A percentile compares a stretch with the other conserved stretches of the same genome.
Conservation (phyloP, 2,797 vertebrate genomes). For the Lycodopsis pacificus region DNA sequence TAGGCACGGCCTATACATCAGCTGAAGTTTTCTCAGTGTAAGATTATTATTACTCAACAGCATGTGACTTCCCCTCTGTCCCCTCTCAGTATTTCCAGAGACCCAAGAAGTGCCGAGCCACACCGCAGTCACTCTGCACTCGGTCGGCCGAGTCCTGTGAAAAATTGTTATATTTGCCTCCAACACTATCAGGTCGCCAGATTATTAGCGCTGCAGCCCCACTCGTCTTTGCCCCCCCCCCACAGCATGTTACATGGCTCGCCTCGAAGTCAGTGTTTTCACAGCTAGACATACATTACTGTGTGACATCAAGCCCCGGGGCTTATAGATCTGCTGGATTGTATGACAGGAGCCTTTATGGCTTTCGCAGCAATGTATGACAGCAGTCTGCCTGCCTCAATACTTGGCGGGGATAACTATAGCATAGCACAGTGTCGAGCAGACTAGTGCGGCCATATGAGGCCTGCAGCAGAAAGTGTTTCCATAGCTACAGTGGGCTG, state of each 20-base stretch:
- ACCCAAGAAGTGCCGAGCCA: slow-evolving; percentile 32
- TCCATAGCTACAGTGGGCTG: slow-evolving; percentile 63
- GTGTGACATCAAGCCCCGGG: slow-evolving; percentile 68
- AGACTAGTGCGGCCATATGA: slow-evolving; percentile 47
- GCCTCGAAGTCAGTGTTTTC: slow-evolving; percentile 74
- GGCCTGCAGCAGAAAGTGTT: slow-evolving; percentile 60
- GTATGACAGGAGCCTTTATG: slow-evolving; percentile 75
- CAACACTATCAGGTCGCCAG: slow-evolving; percentile 64
- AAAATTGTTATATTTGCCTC: slow-evolving; percentile 59
- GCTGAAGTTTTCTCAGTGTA: slow-evolving; percentile 27
- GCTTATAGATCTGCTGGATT: slow-evolving; percentile 72
- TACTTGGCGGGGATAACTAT: slow-evolving; percentile 67
- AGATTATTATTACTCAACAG: slow-evolving; percentile 47
- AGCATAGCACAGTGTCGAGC: slow-evolving; percentile 51
- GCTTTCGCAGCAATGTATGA: slow-evolving; percentile 74
- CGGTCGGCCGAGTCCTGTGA: slow-evolving; percentile 61
- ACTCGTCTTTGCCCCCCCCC: slow-evolving; percentile 65
- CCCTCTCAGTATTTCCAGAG: slow-evolving; percentile 56
- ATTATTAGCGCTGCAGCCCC: slow-evolving; percentile 64
- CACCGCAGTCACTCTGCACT: slow-evolving; percentile 56
- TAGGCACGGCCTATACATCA: slow-evolving; percentile 16
- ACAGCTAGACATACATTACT: slow-evolving; percentile 76
- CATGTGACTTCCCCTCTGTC: slow-evolving; percentile 35
- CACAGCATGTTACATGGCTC: slow-evolving; percentile 70
- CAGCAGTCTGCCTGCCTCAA: slow-evolving; percentile 65